phyloP scores from a whole-genome alignment of 2,113 vertebrate genomes.

The Heterotilapia buettikoferi region DNA sequence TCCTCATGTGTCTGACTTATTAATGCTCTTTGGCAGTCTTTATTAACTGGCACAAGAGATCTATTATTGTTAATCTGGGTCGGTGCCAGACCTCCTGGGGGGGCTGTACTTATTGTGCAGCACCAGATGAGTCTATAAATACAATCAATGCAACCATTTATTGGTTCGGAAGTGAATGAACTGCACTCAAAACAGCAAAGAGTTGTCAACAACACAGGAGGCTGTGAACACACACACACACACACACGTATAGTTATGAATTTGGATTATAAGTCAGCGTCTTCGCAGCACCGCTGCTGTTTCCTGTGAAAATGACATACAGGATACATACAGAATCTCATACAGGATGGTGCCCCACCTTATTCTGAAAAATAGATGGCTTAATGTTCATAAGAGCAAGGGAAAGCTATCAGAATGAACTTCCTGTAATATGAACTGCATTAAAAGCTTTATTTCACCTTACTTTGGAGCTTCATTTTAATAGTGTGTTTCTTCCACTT shows the following conservation, averaged over 20 bases:
- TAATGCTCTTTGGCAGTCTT: conserved; percentile 5
- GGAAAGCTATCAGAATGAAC: neutral
- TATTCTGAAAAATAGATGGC: neutral
- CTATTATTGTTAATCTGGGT: conserved; percentile 45
- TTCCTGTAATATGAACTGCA: neutral
- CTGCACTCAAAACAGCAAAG: neutral
- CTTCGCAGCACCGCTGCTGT: neutral
- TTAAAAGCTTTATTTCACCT: neutral
- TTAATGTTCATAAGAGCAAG: neutral
- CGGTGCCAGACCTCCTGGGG: conserved; percentile 36
- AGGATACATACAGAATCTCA: neutral
- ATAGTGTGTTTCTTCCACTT: neutral
- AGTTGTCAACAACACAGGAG: neutral
- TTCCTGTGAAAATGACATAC: neutral
- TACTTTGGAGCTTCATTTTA: neutral
- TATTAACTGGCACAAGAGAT: conserved; percentile 45
- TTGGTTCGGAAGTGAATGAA: neutral
- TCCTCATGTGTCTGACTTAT: neutral
- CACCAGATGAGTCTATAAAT: conserved; percentile 41
- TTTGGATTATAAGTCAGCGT: neutral
- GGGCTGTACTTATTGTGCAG: conserved; percentile 5
- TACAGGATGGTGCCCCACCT: neutral
- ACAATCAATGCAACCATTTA: conserved; percentile 25
- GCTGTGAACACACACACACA: neutral
- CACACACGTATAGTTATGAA: neutral